Evolutionary conservation across 2,888 invertebrate genomes (phyloP).

Genomic region (Syritta pipiens): DNA sequence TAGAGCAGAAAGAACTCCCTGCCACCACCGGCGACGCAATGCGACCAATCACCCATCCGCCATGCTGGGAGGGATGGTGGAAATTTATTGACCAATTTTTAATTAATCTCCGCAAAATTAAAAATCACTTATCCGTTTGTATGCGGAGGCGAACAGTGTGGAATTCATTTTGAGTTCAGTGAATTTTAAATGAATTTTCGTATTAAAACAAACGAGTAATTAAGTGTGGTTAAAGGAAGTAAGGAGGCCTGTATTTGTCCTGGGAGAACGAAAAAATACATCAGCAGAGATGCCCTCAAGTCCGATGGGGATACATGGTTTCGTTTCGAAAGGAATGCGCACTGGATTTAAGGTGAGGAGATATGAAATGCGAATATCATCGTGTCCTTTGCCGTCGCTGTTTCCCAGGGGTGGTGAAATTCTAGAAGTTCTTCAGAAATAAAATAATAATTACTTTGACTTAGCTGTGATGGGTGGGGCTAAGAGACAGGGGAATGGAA

Average conservation of each 20-base stretch:
- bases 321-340: constrained; percentile 6
- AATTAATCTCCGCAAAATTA: constrained; percentile 65
- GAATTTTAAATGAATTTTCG: constrained; percentile 49
- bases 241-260: not conserved
- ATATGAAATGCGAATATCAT: not conserved
- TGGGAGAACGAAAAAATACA: not conserved
- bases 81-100: constrained; percentile 60
- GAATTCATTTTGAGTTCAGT: constrained; percentile 38
- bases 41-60: not conserved
- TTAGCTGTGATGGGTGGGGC: not conserved
- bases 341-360: constrained; percentile 1
- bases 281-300: not conserved
- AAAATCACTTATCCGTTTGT: constrained; percentile 56
- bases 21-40: not conserved
- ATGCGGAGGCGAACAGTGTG: not conserved
- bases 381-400: not conserved
- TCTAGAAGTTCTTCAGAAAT: constrained; percentile 11
- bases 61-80: not conserved
- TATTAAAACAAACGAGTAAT: constrained; percentile 56
- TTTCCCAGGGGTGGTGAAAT: not conserved
- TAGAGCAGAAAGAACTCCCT: not conserved
- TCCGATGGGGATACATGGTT: not conserved
- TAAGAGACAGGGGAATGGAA: not conserved
- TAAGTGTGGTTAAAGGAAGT: constrained; percentile 21
- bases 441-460: not conserved